phyloP scores from a whole-genome alignment of 1,140 invertebrate genomes.

The Tetragnatha versicolor region DNA sequence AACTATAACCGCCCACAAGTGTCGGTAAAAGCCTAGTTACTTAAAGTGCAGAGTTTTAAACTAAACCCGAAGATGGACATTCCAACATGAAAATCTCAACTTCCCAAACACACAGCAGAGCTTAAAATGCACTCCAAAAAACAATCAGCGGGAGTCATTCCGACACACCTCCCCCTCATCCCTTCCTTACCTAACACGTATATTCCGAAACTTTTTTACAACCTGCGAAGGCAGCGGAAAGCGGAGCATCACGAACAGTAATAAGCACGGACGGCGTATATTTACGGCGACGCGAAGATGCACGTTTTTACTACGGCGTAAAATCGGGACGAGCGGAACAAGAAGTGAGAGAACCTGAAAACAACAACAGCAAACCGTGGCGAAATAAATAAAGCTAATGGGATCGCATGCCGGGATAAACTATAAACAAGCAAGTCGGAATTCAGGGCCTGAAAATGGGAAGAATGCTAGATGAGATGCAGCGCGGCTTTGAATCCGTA shows the following conservation, averaged over 20 bases:
- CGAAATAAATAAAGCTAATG: slow-evolving; percentile 11
- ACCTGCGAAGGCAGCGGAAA: too few relatives aligned
- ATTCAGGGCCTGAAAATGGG: slow-evolving; percentile 15
- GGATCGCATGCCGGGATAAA: slow-evolving; percentile 22
- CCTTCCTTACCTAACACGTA: slow-evolving; percentile 31
- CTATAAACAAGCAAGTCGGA: slow-evolving; percentile 28
- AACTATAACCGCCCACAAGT: too few relatives aligned
- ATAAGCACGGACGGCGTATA: too few relatives aligned
- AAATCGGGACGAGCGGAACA: slow-evolving; percentile 4
- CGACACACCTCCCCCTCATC: background rate
- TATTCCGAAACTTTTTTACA: slow-evolving; percentile 31
- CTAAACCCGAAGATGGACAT: too few relatives aligned
- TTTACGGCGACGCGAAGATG: background rate
- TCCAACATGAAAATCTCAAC: too few relatives aligned
- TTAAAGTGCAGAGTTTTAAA: too few relatives aligned
- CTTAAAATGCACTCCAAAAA: slow-evolving; percentile 28
- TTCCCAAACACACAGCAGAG: too few relatives aligned
- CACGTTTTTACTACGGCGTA: slow-evolving; percentile 36
- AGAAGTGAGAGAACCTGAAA: slow-evolving; percentile 14
- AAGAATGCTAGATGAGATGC: slow-evolving; percentile 39
- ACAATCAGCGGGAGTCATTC: slow-evolving; percentile 2
- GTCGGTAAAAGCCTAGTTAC: too few relatives aligned
- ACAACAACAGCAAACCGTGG: background rate
- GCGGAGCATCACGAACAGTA: too few relatives aligned
- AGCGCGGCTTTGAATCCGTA: background rate